Evolutionary conservation across 2,797 vertebrate species (phyloP), one percentile per base, ranked within the genome.

Genomic region (Propithecus perrieri): DNA sequence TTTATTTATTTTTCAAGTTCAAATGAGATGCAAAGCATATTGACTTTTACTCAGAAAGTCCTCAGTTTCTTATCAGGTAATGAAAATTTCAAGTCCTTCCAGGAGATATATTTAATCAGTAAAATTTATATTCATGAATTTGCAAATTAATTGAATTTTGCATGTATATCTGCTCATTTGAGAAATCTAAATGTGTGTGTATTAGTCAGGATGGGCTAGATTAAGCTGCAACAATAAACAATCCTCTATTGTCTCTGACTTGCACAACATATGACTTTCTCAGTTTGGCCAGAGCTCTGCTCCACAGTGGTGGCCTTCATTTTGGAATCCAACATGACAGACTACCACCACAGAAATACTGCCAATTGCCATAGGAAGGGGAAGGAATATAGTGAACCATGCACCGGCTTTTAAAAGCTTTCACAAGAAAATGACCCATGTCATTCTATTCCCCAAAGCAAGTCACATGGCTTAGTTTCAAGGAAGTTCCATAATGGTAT

Each of bases 81-180:
- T 59, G 26, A 83, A 67, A 72, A 35, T 4, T 48, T 85, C 18
- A 79, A 67, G 17, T 87, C 53, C 15, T 28, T 43, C 30, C 71
- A 17, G 24, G 89, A 89, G 13, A 87, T 69, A 55, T 76, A 90
- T 33, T 92, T 92, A 78, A 90, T 93, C 69, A 57, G 8, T 69
- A 80, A 81, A 7, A 79, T 83, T 71, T 75, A 57, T 76, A 30
- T 61, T 1, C n/a, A 78, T 26, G 7, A 65, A 46, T 84, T 87
- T 87, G 14, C 6, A 87, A 57, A 81, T 92, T 94, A 53, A 55
- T 33, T 86, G 26, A 91, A 35, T 79, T 87, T 80, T 81, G 5
- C 38, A 81, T 1, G 33, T 59, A 35, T 72, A 61, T 57, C 18
- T 72, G 53, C 57, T 75, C 89, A 81, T 76, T 57, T 78, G 38